phyloP scores from a whole-genome alignment of 2,888 invertebrate genomes.

The Sycophila texana region DNA sequence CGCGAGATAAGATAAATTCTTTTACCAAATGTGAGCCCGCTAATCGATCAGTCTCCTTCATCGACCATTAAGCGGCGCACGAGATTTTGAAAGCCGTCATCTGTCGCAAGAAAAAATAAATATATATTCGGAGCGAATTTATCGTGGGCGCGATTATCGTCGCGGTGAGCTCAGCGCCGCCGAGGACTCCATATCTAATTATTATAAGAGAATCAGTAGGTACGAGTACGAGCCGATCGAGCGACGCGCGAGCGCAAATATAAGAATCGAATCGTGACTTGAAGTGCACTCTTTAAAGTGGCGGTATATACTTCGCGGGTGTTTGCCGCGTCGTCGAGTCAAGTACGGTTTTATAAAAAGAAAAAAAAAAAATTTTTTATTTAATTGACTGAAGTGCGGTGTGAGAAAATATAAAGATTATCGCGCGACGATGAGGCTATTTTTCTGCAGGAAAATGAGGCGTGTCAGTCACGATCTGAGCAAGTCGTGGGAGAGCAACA shows the following conservation, averaged over 20 bases:
- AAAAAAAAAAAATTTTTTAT: background rate
- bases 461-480: conserved; percentile 10
- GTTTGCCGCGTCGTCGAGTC: no score
- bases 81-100: background rate
- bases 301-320: no score
- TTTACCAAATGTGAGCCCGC: conserved; percentile 16
- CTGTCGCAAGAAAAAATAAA: background rate
- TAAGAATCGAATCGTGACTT: background rate
- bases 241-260: background rate
- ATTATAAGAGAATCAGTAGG: conserved; percentile 6
- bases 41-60: conserved; percentile 24
- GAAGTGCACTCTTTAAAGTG: no score
- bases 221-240: background rate
- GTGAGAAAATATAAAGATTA: background rate
- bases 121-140: background rate
- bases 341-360: no score
- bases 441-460: conserved; percentile 25
- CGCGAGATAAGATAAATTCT: conserved; percentile 31
- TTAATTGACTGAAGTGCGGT: background rate
- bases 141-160: background rate
- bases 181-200: conserved; percentile 1
- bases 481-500: background rate
- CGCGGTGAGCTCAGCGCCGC: background rate
- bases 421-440: conserved; percentile 25
- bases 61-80: background rate